Percentiles rank a stretch among this genome's conserved stretches.
Conservation (phyloP, 2,797 vertebrate species). For the Melanotaenia maccullochi region DNA sequence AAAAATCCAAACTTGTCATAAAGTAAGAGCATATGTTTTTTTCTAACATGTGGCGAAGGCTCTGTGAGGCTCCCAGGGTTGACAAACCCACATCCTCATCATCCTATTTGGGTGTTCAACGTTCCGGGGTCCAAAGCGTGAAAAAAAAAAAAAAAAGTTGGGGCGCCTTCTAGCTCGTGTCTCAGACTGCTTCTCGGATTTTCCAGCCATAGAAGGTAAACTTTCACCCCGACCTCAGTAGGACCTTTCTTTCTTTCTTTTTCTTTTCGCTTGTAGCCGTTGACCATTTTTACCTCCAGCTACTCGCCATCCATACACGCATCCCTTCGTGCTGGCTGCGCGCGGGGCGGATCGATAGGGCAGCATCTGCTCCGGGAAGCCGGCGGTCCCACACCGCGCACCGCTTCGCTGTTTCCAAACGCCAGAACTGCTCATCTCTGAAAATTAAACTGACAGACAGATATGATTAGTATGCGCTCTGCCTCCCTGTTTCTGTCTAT, state of each 20-base stretch:
- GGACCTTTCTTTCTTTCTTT: constrained; percentile 48
- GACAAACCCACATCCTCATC: constrained; percentile 16
- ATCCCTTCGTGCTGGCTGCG: constrained; percentile 69
- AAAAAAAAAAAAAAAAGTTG: constrained; percentile 18
- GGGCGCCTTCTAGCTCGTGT: constrained; percentile 44
- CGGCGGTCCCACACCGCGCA: constrained; percentile 82
- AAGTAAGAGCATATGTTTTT: neutral
- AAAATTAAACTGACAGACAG: constrained; percentile 85
- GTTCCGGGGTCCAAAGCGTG: constrained; percentile 18
- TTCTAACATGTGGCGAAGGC: neutral
- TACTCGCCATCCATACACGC: constrained; percentile 65
- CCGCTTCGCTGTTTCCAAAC: constrained; percentile 71
- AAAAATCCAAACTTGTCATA: constrained; percentile 1
- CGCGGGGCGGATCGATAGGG: constrained; percentile 82
- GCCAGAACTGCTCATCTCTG: constrained; percentile 83
- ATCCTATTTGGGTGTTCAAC: constrained; percentile 13
- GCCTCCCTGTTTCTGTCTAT: constrained; percentile 51
- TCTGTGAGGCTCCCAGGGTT: constrained; percentile 8
- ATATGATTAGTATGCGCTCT: constrained; percentile 80
- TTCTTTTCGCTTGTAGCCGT: constrained; percentile 52
- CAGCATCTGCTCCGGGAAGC: constrained; percentile 85
- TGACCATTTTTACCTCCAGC: constrained; percentile 81
- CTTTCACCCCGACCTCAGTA: constrained; percentile 80
- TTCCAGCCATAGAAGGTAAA: constrained; percentile 79
- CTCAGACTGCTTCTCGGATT: constrained; percentile 63